Evolutionary conservation across 2,888 invertebrate species (phyloP).

Genomic region (Drosophila sordidapex): DNA sequence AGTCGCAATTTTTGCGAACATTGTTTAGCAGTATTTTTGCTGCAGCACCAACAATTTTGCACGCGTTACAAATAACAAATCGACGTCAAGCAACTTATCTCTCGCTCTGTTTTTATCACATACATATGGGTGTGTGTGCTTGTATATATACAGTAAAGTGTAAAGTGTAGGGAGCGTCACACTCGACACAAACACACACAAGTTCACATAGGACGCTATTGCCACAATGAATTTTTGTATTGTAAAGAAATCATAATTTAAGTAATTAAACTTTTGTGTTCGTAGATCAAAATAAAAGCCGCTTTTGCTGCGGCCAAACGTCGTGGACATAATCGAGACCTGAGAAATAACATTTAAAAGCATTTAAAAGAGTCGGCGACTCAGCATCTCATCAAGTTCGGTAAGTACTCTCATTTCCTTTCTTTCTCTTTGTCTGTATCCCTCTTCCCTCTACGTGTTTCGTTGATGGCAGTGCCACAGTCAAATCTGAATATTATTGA

Average conservation of each 20-base stretch:
- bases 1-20: conserved; percentile 3
- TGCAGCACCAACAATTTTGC: conserved; percentile 37
- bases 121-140: conserved; percentile 3
- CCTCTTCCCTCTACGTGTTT: neutral
- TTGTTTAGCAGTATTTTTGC: conserved; percentile 34
- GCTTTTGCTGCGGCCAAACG: conserved; percentile 47
- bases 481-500: conserved; percentile 39
- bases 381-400: conserved; percentile 29
- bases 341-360: conserved; percentile 12
- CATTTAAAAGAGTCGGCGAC: conserved; percentile 26
- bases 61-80: conserved; percentile 55
- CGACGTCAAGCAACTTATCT: conserved; percentile 39
- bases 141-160: conserved; percentile 21
- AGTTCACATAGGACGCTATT: conserved; percentile 5
- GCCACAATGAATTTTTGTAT: conserved; percentile 12
- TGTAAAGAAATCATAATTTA: conserved; percentile 30
- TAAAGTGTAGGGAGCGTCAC: conserved; percentile 7
- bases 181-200: conserved; percentile 12
- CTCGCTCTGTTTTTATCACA: conserved; percentile 49
- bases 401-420: conserved; percentile 31
- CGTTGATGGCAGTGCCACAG: neutral
- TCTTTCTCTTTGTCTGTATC: neutral
- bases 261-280: conserved; percentile 43
- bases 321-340: conserved; percentile 18
- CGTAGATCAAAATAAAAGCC: conserved; percentile 46